Evolutionary conservation across 2,797 vertebrate genomes (phyloP).

Genomic region (Acanthornis magna): DNA sequence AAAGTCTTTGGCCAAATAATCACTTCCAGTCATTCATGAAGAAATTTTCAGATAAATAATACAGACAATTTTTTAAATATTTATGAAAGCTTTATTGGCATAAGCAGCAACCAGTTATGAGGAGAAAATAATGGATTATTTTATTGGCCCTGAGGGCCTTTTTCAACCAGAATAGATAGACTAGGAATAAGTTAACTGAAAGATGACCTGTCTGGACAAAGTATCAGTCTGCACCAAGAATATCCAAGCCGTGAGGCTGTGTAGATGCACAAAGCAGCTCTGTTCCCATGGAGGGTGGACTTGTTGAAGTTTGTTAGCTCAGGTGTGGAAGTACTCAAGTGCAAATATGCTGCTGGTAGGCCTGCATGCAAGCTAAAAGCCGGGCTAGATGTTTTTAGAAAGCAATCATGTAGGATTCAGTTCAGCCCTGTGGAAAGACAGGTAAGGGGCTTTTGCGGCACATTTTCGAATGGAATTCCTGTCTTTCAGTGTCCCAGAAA

Average conservation of each 20-base stretch:
- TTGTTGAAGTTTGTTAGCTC: neutral
- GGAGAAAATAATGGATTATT: neutral
- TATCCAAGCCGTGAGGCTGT: neutral
- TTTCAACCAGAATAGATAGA: neutral
- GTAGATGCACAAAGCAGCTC: neutral
- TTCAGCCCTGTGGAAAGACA: neutral
- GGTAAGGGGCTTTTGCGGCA: neutral
- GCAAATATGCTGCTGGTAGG: neutral
- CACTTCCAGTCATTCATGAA: neutral
- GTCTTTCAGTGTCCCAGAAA: neutral
- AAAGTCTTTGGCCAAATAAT: neutral
- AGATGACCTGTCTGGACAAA: neutral
- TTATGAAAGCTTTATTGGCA: neutral
- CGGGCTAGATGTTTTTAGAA: neutral
- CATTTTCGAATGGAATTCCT: neutral
- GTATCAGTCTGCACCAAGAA: neutral
- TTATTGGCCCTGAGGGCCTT: neutral
- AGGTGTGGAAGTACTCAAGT: neutral
- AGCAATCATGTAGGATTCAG: neutral
- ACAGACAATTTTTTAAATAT: neutral
- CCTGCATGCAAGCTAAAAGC: neutral
- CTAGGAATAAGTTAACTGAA: neutral
- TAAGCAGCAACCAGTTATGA: neutral
- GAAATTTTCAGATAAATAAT: neutral
- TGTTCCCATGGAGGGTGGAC: neutral